Base-by-base conservation (phyloP, 1,140 invertebrate species). In the Muscidifurax raptorellus region DNA sequence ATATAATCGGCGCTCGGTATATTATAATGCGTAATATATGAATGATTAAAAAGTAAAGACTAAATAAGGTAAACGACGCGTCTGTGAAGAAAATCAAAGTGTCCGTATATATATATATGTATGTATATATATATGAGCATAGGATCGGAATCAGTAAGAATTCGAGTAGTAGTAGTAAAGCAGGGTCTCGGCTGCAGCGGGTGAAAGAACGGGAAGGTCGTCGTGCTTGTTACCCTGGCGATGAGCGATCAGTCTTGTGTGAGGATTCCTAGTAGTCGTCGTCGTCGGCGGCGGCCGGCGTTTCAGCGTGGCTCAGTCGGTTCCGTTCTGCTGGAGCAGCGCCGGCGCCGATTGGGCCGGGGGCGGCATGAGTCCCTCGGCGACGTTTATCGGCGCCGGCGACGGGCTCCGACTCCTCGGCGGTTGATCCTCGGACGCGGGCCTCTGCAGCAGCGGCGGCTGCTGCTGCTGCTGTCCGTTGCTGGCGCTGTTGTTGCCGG, bases 321-420 rank as follows among this genome's bases (percentile, higher is more conserved):
- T 87, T 15, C 92, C 92, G 74, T 93, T 93, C 72, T 93, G 92
- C 59, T 93, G 92, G 0, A 93, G 86, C 40, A 92, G 86, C 83
- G 91, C 89, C 0, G 92, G 90, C n/a, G 90, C 88, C 32, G 92
- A 92, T 28, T 92, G 92, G 0, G 91, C 87, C 25, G 89, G 87
- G 32, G 90, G 90, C 7, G 91, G 88, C 85, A 90, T 84, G 84
- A 89, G 36, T 12, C 76, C 64, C n/a, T 92, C 91, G 82, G 90
- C 90, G 67, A 90, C 86, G 87, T 0, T 12, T 27, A 69, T 36
- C 52, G 88, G 87, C 84, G 88, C 82, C 13, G 91, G 91, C 76
- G 91, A 91, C 0, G 91, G 91, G 18, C 89, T 89, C 66, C 89
- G 89, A 72, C 85, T 87, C 44, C 84, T 86, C 13, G 30, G 72